Conservation (phyloP, 2,113 vertebrate species). For the Accipiter virgatus region DNA sequence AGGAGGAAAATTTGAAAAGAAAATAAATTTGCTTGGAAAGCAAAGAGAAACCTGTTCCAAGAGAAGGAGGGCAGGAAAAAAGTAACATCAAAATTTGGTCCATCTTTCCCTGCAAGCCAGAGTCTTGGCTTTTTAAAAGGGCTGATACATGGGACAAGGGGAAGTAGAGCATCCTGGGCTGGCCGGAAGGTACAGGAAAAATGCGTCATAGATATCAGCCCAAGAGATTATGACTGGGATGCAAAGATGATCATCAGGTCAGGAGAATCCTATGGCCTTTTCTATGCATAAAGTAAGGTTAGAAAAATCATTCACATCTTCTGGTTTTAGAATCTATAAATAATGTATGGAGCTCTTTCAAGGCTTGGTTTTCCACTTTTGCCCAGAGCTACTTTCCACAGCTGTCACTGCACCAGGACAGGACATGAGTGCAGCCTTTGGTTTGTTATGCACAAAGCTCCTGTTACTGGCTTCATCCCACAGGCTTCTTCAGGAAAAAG, state of each 20-base stretch:
- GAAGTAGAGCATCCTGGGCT: not conserved
- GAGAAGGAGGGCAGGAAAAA: not conserved
- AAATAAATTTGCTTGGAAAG: not conserved
- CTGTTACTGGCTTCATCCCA: not conserved
- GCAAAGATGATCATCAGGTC: not conserved
- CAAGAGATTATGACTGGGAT: not conserved
- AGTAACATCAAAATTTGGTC: not conserved
- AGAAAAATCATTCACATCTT: not conserved
- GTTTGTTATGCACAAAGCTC: not conserved
- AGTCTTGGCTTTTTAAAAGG: not conserved
- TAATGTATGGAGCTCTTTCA: not conserved
- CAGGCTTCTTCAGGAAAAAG: not conserved
- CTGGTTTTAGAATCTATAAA: not conserved
- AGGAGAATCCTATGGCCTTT: not conserved
- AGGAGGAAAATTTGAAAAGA: not conserved
- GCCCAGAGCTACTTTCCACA: not conserved
- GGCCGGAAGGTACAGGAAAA: not conserved
- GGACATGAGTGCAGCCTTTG: not conserved
- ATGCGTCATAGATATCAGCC: not conserved
- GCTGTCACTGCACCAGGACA: not conserved
- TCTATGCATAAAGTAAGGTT: not conserved
- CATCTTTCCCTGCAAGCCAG: not conserved
- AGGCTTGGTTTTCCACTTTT: not conserved
- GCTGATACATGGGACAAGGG: not conserved
- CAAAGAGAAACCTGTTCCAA: not conserved